These are phyloP conservation scores for Kryphioiulus occultus DNA, from an alignment of 2,888 invertebrate genomes.

Conservation along the genomic window DNA sequence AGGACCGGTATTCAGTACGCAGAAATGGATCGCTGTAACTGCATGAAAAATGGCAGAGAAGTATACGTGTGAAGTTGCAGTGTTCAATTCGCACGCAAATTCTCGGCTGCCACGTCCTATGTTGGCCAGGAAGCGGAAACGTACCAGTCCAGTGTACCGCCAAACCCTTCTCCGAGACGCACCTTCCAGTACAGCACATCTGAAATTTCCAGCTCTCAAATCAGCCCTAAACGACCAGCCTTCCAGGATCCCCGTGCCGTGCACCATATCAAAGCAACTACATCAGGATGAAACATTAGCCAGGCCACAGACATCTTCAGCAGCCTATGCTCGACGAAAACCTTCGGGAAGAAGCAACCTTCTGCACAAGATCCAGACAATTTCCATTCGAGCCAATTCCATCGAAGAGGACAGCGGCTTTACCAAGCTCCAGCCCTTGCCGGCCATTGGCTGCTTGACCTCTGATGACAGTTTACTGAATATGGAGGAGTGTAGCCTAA, in stretches of 20 bases:
- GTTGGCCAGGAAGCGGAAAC: background rate
- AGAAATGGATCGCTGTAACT: background rate
- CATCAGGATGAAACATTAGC: background rate
- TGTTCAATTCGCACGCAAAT: background rate
- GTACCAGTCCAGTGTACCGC: background rate
- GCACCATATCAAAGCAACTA: background rate
- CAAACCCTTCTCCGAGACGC: background rate
- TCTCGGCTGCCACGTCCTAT: constrained; percentile 8
- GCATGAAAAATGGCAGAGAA: background rate
- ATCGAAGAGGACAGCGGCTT: constrained; percentile 30
- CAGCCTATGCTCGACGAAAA: background rate
- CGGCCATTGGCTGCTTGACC: constrained; percentile 33
- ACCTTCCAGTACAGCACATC: background rate
- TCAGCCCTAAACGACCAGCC: background rate
- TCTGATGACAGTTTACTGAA: background rate
- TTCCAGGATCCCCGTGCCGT: background rate
- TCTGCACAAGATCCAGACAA: constrained; percentile 14
- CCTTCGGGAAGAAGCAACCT: background rate
- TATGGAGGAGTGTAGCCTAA: background rate
- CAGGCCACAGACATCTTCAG: background rate
- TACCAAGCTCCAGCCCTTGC: constrained; percentile 24
- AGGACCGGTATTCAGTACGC: background rate
- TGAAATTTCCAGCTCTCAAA: constrained; percentile 20
- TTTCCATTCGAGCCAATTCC: background rate
- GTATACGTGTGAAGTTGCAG: background rate